Percentiles rank a stretch among this genome's conserved stretches.
phyloP scores from a whole-genome alignment of 2,888 invertebrate species.

The Yponomeuta sedellus region DNA sequence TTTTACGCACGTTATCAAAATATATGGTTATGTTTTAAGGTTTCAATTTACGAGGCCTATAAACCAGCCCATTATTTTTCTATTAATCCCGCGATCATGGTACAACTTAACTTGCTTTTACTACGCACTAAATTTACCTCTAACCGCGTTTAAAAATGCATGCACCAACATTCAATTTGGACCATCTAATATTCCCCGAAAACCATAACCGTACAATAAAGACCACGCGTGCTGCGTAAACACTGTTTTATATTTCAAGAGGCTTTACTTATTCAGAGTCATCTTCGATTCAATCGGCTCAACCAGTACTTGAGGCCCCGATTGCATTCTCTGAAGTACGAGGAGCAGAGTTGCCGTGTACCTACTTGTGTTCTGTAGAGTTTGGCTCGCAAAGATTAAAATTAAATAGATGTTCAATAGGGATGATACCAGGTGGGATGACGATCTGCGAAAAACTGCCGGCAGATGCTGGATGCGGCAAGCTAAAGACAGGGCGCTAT shows the following conservation, averaged over 20 bases:
- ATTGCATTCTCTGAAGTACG: slow-evolving; percentile 1
- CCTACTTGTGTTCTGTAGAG: not conserved
- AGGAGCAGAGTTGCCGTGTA: not conserved
- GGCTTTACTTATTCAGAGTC: slow-evolving; percentile 10
- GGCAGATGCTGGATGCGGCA: too few relatives aligned
- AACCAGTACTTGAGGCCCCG: not conserved
- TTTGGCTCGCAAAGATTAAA: too few relatives aligned
- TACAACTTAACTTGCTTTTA: not conserved
- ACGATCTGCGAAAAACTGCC: too few relatives aligned
- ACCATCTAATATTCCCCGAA: not conserved
- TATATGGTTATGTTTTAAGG: too few relatives aligned
- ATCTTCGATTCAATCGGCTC: slow-evolving; percentile 10
- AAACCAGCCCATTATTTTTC: too few relatives aligned
- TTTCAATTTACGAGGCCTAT: too few relatives aligned
- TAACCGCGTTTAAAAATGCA: not conserved
- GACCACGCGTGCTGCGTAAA: not conserved
- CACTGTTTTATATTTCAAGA: slow-evolving; percentile 8
- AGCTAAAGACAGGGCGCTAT: too few relatives aligned
- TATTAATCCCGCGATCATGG: too few relatives aligned
- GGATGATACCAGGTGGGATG: too few relatives aligned
- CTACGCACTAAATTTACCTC: not conserved
- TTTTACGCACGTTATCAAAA: too few relatives aligned
- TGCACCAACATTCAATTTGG: not conserved
- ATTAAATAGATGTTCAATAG: too few relatives aligned
- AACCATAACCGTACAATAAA: not conserved